A percentile compares a stretch with the other conserved stretches of the same genome.
Evolutionary conservation across 2,113 vertebrate species (phyloP).

Genomic region (Nothobranchius furzeri): DNA sequence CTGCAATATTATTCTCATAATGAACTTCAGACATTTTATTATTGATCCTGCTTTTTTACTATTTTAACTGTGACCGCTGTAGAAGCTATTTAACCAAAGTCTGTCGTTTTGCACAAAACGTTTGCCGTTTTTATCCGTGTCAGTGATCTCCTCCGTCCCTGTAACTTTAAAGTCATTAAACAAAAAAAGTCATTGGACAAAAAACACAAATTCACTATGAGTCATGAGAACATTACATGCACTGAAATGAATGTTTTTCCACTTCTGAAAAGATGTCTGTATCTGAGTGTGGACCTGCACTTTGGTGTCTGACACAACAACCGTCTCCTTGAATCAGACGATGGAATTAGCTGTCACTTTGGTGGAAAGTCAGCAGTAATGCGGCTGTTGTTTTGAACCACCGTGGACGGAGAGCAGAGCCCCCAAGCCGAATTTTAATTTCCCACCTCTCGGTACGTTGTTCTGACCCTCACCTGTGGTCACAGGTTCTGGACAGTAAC

Average conservation of each 20-base stretch:
- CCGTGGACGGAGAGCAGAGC: constrained; percentile 11
- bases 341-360: constrained; percentile 51
- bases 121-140: too few relatives aligned
- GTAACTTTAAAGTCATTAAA: too few relatives aligned
- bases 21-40: too few relatives aligned
- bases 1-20: too few relatives aligned
- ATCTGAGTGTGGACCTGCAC: constrained; percentile 13
- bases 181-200: not conserved
- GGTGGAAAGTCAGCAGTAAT: constrained; percentile 35
- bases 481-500: constrained; percentile 39
- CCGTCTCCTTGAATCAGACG: constrained; percentile 52
- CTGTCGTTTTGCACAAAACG: too few relatives aligned
- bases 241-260: constrained; percentile 29
- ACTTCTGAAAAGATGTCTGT: constrained; percentile 31
- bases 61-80: too few relatives aligned
- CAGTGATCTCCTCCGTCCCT: too few relatives aligned
- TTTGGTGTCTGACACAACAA: constrained; percentile 12
- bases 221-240: constrained; percentile 10
- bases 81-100: too few relatives aligned
- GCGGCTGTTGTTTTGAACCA: constrained; percentile 16
- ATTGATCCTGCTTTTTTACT: too few relatives aligned
- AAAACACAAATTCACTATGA: constrained; percentile 6
- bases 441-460: constrained; percentile 43
- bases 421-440: constrained; percentile 31
- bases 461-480: constrained; percentile 45